Percentiles rank a stretch among this genome's conserved stretches.
These are phyloP conservation scores for Delphinus delphis DNA, from an alignment of 2,113 vertebrate genomes.

Conservation along the genomic window DNA sequence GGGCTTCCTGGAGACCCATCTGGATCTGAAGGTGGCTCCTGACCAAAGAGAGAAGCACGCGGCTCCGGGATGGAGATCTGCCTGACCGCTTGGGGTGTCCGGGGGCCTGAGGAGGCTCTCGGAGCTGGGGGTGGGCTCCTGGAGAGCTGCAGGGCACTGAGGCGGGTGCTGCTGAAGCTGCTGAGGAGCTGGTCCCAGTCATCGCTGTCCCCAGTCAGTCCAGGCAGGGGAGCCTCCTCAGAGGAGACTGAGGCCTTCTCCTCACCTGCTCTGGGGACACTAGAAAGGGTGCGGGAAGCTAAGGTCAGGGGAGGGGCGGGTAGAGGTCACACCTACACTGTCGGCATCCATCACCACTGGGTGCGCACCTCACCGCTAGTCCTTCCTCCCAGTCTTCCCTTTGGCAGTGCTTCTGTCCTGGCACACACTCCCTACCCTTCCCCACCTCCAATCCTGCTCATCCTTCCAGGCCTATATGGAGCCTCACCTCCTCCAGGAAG, in stretches of 20 bases:
- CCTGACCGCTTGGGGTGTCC: constrained; percentile 6
- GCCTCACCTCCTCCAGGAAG: background rate
- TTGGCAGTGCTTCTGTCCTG: background rate
- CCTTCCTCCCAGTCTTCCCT: background rate
- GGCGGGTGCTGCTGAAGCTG: background rate
- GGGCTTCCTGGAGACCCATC: background rate
- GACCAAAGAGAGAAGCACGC: rapidly evolving
- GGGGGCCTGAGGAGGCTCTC: background rate
- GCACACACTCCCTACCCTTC: rapidly evolving
- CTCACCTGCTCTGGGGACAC: background rate
- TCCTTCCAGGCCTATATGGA: background rate
- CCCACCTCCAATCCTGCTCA: background rate
- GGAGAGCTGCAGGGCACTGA: background rate
- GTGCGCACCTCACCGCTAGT: rapidly evolving
- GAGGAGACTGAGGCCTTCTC: background rate
- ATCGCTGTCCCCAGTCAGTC: constrained; percentile 54
- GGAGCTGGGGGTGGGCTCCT: constrained; percentile 60
- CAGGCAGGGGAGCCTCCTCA: constrained; percentile 40
- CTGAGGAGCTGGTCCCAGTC: constrained; percentile 63
- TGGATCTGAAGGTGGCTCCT: background rate
- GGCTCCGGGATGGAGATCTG: constrained; percentile 64
- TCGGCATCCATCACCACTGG: background rate
- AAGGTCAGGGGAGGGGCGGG: background rate
- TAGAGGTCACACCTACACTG: background rate
- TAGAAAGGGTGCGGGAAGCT: background rate